These are phyloP conservation scores for Chelonoidis abingdonii DNA, from an alignment of 2,113 vertebrate species.

Conservation along the genomic window DNA sequence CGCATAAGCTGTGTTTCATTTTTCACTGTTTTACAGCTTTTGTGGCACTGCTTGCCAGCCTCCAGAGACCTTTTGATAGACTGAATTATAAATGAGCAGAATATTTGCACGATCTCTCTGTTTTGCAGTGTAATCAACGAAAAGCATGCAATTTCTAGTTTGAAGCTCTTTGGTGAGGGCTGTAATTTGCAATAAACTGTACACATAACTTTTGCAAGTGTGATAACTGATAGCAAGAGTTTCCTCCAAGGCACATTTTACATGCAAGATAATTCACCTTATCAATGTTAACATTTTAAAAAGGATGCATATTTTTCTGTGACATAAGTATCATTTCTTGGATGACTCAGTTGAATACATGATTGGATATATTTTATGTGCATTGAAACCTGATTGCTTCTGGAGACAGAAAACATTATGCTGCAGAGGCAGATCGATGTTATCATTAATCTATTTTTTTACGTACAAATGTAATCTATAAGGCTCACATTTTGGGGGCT, in stretches of 20 bases:
- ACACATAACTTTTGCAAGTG: rapidly evolving
- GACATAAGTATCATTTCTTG: neutral
- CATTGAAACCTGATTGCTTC: neutral
- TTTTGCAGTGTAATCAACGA: rapidly evolving
- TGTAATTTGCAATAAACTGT: neutral
- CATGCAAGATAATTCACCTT: neutral
- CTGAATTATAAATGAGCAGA: neutral
- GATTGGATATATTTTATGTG: neutral
- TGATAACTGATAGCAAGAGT: neutral
- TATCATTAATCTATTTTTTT: neutral
- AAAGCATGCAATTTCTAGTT: neutral
- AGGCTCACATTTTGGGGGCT: neutral
- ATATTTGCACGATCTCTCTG: neutral
- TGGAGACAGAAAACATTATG: rapidly evolving
- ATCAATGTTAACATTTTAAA: neutral
- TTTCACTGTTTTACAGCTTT: neutral
- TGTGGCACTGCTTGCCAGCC: neutral
- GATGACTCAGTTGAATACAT: neutral
- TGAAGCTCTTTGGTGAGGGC: neutral
- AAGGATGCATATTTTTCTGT: rapidly evolving
- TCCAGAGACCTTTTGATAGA: rapidly evolving
- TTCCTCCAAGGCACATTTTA: neutral
- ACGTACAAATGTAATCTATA: neutral
- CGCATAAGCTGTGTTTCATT: neutral
- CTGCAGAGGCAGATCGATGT: neutral